Evolutionary conservation across 1,140 invertebrate species (phyloP).

Genomic region (Ylistrum balloti): DNA sequence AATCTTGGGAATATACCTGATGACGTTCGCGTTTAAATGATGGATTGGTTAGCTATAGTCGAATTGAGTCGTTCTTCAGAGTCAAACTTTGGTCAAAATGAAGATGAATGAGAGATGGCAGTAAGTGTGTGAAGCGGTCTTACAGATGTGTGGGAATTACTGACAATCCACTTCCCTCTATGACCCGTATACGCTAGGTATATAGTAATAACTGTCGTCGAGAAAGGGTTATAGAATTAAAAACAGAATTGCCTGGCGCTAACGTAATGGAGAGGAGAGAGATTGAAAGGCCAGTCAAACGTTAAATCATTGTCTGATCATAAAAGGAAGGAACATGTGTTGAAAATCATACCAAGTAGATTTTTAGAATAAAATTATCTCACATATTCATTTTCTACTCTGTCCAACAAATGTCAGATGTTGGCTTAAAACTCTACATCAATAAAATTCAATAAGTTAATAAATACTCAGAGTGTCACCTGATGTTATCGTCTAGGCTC

Average conservation of each 20-base stretch:
- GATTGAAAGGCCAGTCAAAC: conserved; percentile 16
- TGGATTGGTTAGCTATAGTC: conserved; percentile 22
- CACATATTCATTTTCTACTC: background rate
- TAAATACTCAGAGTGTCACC: background rate
- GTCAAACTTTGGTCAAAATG: conserved; percentile 28
- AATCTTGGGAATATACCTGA: conserved; percentile 38
- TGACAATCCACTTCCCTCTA: conserved; percentile 10
- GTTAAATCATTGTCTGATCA: conserved; percentile 19
- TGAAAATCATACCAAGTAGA: conserved; percentile 33
- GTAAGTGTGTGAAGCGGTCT: conserved; percentile 7
- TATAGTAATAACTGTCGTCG: conserved; percentile 38
- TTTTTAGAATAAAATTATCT: background rate
- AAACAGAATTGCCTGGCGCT: conserved; percentile 32
- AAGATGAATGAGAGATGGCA: background rate
- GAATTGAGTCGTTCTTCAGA: conserved; percentile 38
- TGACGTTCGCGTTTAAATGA: background rate
- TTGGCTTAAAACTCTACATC: background rate
- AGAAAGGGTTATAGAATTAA: background rate
- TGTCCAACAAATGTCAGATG: background rate
- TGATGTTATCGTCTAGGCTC: background rate
- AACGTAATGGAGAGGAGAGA: background rate
- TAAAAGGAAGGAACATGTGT: conserved; percentile 21
- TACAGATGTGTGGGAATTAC: conserved; percentile 21
- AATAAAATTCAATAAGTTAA: background rate
- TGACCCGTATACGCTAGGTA: conserved; percentile 31